Conservation (phyloP, 2,113 vertebrate genomes). For the Passer domesticus region DNA sequence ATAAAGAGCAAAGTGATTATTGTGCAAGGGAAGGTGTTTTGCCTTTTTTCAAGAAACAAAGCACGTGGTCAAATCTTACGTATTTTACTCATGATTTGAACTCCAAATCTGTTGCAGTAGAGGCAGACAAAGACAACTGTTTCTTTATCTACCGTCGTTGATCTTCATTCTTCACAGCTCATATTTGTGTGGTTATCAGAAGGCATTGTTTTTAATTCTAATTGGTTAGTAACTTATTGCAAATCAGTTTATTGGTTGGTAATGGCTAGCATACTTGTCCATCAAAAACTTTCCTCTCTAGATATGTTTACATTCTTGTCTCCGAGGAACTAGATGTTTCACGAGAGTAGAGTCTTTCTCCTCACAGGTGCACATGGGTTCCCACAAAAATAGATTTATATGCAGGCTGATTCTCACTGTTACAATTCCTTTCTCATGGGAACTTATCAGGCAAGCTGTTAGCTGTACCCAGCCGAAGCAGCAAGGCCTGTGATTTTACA, state of each 20-base stretch:
- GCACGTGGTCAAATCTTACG: accelerated
- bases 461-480: background rate
- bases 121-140: background rate
- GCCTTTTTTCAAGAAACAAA: background rate
- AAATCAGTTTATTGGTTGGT: background rate
- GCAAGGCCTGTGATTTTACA: background rate
- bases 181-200: background rate
- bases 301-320: background rate
- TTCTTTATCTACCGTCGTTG: accelerated
- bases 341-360: background rate
- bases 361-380: background rate
- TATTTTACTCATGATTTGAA: background rate
- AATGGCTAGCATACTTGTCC: background rate
- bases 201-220: background rate
- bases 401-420: background rate
- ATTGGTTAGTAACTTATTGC: background rate
- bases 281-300: background rate
- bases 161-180: background rate
- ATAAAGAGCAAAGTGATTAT: background rate
- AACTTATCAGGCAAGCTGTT: background rate
- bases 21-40: background rate
- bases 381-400: background rate
- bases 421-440: background rate
- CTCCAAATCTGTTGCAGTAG: background rate
- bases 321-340: background rate